Percentiles rank a stretch among this genome's conserved stretches.
Conservation (phyloP, 2,888 invertebrate species). For the Helobdella robusta region DNA sequence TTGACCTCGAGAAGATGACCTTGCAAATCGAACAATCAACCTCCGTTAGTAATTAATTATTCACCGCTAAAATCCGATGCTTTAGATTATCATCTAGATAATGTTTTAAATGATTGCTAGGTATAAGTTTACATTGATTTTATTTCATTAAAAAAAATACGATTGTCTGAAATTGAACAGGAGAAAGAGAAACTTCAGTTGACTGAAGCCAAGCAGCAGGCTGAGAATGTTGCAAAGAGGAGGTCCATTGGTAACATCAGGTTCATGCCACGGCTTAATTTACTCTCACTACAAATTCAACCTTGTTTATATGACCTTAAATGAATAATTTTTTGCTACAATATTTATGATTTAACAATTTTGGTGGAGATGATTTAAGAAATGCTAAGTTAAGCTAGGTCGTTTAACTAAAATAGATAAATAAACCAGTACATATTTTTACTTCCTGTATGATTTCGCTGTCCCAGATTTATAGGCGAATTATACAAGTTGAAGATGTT, state of each 20-base stretch:
- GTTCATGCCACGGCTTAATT: constrained; percentile 16
- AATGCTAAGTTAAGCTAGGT: too few relatives aligned
- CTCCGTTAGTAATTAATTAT: constrained; percentile 15
- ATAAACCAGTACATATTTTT: too few relatives aligned
- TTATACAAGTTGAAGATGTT: constrained; percentile 83
- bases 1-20: constrained; percentile 43
- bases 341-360: too few relatives aligned
- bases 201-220: constrained; percentile 26
- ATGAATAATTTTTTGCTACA: background rate
- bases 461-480: constrained; percentile 66
- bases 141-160: too few relatives aligned
- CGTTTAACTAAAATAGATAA: too few relatives aligned
- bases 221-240: constrained; percentile 31
- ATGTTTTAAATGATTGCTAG: too few relatives aligned
- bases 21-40: constrained; percentile 40
- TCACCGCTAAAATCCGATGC: too few relatives aligned
- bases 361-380: background rate
- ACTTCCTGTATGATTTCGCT: background rate
- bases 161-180: too few relatives aligned
- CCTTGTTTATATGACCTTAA: background rate
- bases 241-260: constrained; percentile 36
- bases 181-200: constrained; percentile 31
- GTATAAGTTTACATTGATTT: too few relatives aligned
- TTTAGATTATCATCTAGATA: too few relatives aligned
- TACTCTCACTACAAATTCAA: background rate